Percentiles rank a stretch among this genome's conserved stretches.
Evolutionary conservation across 2,113 vertebrate species (phyloP).

Genomic region (Tragulus kanchil): DNA sequence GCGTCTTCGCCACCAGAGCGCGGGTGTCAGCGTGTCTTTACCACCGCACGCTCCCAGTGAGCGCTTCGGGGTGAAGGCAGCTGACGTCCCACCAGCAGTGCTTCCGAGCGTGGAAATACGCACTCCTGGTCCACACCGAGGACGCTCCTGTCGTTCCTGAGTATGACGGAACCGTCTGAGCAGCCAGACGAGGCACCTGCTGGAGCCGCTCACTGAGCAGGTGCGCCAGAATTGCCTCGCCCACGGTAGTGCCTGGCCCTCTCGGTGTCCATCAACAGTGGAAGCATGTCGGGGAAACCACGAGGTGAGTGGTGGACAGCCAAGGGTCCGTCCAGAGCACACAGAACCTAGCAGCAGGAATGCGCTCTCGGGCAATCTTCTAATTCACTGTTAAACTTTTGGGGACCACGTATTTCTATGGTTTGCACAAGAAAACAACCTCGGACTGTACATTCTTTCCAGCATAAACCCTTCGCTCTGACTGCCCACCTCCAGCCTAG

Average conservation of each 20-base stretch:
- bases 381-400: neutral
- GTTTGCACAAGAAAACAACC: neutral
- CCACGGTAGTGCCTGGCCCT: neutral
- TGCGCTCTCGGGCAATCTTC: neutral
- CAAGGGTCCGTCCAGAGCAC: too few relatives aligned
- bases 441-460: neutral
- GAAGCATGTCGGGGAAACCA: neutral
- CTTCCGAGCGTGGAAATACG: neutral
- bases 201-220: neutral
- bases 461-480: neutral
- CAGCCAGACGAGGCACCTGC: neutral
- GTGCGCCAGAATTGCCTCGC: neutral
- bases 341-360: neutral
- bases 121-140: neutral
- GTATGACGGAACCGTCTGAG: fast-evolving
- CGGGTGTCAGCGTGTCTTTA: fast-evolving
- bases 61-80: too few relatives aligned
- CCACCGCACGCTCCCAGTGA: fast-evolving
- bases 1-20: fast-evolving
- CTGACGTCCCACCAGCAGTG: neutral
- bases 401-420: neutral
- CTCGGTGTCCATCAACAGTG: neutral
- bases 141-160: fast-evolving
- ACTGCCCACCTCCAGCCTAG: neutral
- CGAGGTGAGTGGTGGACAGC: neutral